A percentile compares a stretch with the other conserved stretches of the same genome.
Conservation (phyloP, 2,113 vertebrate genomes). For the Entelurus aequoreus region DNA sequence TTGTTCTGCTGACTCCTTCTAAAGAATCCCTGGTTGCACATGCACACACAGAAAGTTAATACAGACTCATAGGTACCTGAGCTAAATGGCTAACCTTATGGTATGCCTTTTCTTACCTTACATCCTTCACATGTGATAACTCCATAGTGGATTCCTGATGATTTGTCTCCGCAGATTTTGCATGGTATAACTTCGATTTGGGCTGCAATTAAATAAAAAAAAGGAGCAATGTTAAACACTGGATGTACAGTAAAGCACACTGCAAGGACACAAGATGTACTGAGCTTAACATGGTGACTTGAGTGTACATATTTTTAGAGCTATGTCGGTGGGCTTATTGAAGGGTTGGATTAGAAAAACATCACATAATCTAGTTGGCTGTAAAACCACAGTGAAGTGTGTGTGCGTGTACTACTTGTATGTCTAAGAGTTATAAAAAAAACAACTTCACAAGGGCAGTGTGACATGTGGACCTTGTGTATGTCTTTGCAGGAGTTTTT, state of each 20-base stretch:
- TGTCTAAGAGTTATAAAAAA: slow-evolving; percentile 13
- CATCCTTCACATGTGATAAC: slow-evolving; percentile 99
- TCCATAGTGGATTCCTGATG: slow-evolving; percentile 98
- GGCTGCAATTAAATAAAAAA: slow-evolving; percentile 72
- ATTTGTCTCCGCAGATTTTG: slow-evolving; percentile 99
- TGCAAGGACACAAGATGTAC: background rate
- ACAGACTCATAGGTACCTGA: slow-evolving; percentile 1
- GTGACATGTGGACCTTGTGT: slow-evolving; percentile 50
- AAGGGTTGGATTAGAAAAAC: slow-evolving; percentile 23
- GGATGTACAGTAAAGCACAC: background rate
- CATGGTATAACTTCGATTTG: slow-evolving; percentile 99
- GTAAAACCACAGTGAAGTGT: slow-evolving; percentile 9
- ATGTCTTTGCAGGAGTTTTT: slow-evolving; percentile 33
- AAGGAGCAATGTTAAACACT: slow-evolving; percentile 17
- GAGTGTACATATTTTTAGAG: background rate
- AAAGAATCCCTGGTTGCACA: slow-evolving; percentile 86
- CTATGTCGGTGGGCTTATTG: slow-evolving; percentile 37
- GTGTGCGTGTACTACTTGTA: background rate
- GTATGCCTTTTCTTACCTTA: slow-evolving; percentile 78
- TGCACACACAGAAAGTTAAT: slow-evolving; percentile 13
- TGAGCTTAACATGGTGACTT: slow-evolving; percentile 11
- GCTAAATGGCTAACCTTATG: too few relatives aligned
- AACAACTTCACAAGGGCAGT: slow-evolving; percentile 41
- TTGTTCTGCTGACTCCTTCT: slow-evolving; percentile 99
- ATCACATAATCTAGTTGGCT: slow-evolving; percentile 10